Conservation (phyloP, 2,113 vertebrate species). For the Pterophyllum scalare region DNA sequence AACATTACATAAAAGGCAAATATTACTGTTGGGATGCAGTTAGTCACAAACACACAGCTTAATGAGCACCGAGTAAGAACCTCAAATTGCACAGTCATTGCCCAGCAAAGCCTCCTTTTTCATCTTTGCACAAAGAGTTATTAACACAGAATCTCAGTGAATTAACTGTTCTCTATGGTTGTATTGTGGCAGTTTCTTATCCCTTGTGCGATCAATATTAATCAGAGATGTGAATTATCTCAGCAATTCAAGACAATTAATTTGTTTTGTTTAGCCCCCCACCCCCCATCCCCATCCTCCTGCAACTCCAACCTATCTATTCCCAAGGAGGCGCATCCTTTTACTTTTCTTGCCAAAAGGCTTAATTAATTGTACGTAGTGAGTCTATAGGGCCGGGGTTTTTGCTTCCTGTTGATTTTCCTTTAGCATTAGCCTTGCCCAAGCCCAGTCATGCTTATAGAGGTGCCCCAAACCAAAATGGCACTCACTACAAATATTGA, state of each 20-base stretch:
- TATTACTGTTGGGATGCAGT: slow-evolving; percentile 55
- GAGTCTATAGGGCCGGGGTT: slow-evolving; percentile 22
- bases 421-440: slow-evolving; percentile 37
- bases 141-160: slow-evolving; percentile 47
- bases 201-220: slow-evolving; percentile 69
- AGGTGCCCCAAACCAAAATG: slow-evolving; percentile 61
- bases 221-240: slow-evolving; percentile 76
- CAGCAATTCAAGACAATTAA: slow-evolving; percentile 68
- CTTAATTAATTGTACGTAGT: slow-evolving; percentile 70
- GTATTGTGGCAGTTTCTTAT: slow-evolving; percentile 66
- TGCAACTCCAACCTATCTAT: slow-evolving; percentile 43
- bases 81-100: slow-evolving; percentile 43
- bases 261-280: slow-evolving; percentile 56
- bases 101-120: slow-evolving; percentile 21
- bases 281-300: neutral
- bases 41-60: slow-evolving; percentile 21
- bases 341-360: slow-evolving; percentile 63
- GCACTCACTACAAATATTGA: slow-evolving; percentile 73
- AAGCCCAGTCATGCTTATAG: slow-evolving; percentile 54
- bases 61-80: slow-evolving; percentile 5
- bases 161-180: slow-evolving; percentile 55
- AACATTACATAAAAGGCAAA: slow-evolving; percentile 77
- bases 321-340: slow-evolving; percentile 56
- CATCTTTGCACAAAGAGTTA: slow-evolving; percentile 48
- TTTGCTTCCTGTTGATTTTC: slow-evolving; percentile 59